A percentile compares a stretch with the other conserved stretches of the same genome.
These are phyloP conservation scores for Erynnis tages DNA, from an alignment of 2,888 invertebrate species.

Conservation along the genomic window DNA sequence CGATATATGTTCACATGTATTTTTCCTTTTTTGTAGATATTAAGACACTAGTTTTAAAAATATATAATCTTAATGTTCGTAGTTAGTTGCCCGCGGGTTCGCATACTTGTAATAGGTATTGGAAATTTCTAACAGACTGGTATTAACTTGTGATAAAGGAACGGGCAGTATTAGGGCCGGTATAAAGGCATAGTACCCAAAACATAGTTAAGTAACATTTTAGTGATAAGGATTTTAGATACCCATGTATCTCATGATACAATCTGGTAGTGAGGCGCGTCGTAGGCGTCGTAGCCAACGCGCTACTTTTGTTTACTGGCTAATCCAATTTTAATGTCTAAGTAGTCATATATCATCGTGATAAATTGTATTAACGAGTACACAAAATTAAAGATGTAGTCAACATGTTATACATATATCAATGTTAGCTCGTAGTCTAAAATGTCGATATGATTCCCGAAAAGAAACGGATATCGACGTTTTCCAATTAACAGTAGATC, in stretches of 20 bases:
- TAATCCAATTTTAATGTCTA: constrained; percentile 36
- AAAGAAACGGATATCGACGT: constrained; percentile 33
- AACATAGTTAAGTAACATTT: constrained; percentile 20
- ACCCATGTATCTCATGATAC: constrained; percentile 19
- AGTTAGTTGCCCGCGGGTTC: constrained; percentile 32
- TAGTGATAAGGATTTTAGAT: constrained; percentile 11
- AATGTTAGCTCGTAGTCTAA: constrained; percentile 37
- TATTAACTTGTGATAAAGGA: constrained; percentile 36
- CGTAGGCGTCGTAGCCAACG: constrained; percentile 42
- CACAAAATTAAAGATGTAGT: constrained; percentile 29
- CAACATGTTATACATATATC: constrained; percentile 24
- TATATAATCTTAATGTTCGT: not conserved
- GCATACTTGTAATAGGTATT: constrained; percentile 23
- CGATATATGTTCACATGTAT: no score
- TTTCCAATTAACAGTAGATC: constrained; percentile 39
- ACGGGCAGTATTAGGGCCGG: constrained; percentile 56
- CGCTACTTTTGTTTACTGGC: constrained; percentile 49
- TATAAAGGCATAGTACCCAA: constrained; percentile 44
- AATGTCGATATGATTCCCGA: constrained; percentile 38
- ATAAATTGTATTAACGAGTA: constrained; percentile 39
- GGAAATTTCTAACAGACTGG: constrained; percentile 36
- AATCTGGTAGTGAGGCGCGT: constrained; percentile 35
- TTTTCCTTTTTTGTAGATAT: constrained; percentile 35
- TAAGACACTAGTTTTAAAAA: constrained; percentile 32
- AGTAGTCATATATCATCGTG: constrained; percentile 31